Evolutionary conservation across 2,888 invertebrate species (phyloP).

Genomic region (Siphlonurus alternatus): DNA sequence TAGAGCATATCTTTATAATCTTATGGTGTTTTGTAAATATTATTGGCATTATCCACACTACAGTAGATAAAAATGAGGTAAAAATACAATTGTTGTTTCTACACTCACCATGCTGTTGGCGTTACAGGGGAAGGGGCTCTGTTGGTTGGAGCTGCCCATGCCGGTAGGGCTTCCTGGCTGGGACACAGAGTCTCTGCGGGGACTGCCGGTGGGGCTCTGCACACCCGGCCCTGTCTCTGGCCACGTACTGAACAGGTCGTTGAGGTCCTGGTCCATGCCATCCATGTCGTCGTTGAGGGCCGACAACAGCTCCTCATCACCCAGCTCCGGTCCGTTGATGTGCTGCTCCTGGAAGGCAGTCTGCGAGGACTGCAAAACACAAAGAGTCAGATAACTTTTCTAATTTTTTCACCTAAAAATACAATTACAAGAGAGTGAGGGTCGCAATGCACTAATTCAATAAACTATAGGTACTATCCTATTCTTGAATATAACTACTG

Average conservation of each 20-base stretch:
- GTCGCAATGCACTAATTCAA: conserved; percentile 10
- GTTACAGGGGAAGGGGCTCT: conserved; percentile 34
- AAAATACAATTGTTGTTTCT: not conserved
- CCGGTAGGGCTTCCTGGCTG: conserved; percentile 31
- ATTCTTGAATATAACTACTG: not conserved
- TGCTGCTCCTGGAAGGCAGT: conserved; percentile 52
- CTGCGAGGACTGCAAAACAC: conserved; percentile 40
- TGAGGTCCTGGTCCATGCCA: conserved; percentile 47
- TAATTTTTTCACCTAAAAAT: conserved; percentile 1
- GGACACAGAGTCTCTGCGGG: conserved; percentile 22
- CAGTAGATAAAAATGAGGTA: no score
- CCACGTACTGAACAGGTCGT: conserved; percentile 61
- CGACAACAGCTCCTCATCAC: conserved; percentile 41
- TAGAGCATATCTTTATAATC: not conserved
- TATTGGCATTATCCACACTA: no score
- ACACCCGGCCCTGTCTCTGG: conserved; percentile 35
- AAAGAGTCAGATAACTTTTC: conserved; percentile 4
- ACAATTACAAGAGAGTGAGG: not conserved
- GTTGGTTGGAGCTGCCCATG: conserved; percentile 28
- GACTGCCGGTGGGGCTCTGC: conserved; percentile 37
- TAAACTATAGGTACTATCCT: conserved; percentile 4
- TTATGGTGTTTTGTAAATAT: not conserved
- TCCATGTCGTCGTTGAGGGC: conserved; percentile 45
- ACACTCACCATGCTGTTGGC: conserved; percentile 19
- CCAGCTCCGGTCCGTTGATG: conserved; percentile 44